A percentile compares a stretch with the other conserved stretches of the same genome.
Evolutionary conservation across 2,888 invertebrate species (phyloP).

Genomic region (Ormia ochracea): DNA sequence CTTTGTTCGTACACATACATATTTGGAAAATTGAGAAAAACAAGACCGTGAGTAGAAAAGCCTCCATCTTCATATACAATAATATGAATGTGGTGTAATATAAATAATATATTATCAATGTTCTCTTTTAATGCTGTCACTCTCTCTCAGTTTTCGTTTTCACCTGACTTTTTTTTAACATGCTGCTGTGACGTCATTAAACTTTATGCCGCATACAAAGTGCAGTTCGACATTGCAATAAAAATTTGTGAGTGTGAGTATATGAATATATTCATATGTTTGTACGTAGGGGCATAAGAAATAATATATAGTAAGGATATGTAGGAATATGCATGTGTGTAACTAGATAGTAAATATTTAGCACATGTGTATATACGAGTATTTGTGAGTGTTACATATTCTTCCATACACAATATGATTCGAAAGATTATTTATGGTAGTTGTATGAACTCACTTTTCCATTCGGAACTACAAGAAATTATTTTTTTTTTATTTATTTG

Average conservation of each 20-base stretch:
- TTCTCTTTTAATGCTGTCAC: slow-evolving; percentile 12
- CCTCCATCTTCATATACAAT: neutral
- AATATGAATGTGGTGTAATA: neutral
- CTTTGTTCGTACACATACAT: slow-evolving; percentile 12
- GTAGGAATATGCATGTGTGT: too few species aligned
- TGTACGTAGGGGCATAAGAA: neutral
- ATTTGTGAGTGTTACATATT: too few species aligned
- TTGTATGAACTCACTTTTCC: too few species aligned
- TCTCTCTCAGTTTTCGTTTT: slow-evolving; percentile 10
- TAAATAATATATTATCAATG: too few species aligned
- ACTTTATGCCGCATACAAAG: slow-evolving; percentile 47
- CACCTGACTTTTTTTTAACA: neutral
- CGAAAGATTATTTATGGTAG: too few species aligned
- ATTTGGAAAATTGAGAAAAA: neutral
- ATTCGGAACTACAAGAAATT: too few species aligned
- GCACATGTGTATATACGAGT: too few species aligned
- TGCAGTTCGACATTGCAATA: slow-evolving; percentile 1
- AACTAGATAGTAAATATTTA: too few species aligned
- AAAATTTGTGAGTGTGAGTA: neutral
- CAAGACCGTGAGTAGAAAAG: neutral
- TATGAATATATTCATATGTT: too few species aligned
- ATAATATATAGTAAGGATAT: too few species aligned
- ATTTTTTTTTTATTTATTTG: too few species aligned
- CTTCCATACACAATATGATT: too few species aligned
- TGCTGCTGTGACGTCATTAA: slow-evolving; percentile 46